A percentile compares a stretch with the other conserved stretches of the same genome.
Conservation (phyloP, 2,113 vertebrate genomes). For the Prunella himalayana region DNA sequence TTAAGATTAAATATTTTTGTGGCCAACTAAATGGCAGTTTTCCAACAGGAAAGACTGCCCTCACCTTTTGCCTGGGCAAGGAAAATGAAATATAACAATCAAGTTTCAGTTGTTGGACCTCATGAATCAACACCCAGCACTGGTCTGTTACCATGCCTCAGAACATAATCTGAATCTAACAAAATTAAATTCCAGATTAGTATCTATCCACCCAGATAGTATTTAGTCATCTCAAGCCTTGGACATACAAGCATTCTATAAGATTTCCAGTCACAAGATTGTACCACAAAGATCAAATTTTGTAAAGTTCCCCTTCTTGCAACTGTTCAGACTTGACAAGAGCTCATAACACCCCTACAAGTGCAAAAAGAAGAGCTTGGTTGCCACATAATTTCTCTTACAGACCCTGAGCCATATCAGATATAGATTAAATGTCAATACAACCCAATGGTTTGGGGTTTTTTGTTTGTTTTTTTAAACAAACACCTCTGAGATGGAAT, state of each 20-base stretch:
- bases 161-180: not conserved
- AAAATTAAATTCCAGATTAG: not conserved
- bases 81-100: not conserved
- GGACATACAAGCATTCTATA: not conserved
- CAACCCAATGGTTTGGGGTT: not conserved
- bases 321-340: not conserved
- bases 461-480: not conserved
- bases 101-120: not conserved
- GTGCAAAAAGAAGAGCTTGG: not conserved
- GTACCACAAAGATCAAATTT: not conserved
- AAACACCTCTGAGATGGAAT: not conserved
- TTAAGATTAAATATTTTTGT: not conserved
- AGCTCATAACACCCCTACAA: accelerated
- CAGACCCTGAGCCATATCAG: not conserved
- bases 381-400: not conserved
- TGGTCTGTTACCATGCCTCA: not conserved
- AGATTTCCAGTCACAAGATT: not conserved
- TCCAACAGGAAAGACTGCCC: not conserved
- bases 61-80: not conserved
- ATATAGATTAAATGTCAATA: not conserved
- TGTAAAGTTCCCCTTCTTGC: not conserved
- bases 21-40: not conserved
- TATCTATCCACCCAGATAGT: not conserved
- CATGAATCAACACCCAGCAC: not conserved
- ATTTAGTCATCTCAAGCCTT: not conserved